phyloP scores from a whole-genome alignment of 2,113 vertebrate species.

The Craseonycteris thonglongyai region DNA sequence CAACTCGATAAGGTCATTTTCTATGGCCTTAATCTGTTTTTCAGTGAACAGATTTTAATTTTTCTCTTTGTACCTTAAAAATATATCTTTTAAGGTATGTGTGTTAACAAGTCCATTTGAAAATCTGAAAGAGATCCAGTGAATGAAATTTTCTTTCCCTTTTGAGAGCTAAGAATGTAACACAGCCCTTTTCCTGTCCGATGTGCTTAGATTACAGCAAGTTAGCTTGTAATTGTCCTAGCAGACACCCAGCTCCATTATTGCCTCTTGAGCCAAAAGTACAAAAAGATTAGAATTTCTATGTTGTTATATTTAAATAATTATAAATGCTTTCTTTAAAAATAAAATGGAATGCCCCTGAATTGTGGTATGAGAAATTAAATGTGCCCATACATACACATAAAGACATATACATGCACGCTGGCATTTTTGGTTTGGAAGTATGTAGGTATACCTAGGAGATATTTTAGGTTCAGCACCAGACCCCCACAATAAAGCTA shows the following conservation, averaged over 20 bases:
- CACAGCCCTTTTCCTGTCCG: background rate
- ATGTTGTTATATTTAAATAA: conserved; percentile 6
- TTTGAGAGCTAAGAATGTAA: background rate
- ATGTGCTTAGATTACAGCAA: background rate
- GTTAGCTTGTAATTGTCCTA: background rate
- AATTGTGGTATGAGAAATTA: background rate
- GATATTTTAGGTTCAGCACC: background rate
- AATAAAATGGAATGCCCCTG: background rate
- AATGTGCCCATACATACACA: background rate
- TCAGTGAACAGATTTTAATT: background rate
- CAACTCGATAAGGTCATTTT: background rate
- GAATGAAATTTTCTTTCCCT: background rate
- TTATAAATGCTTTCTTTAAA: conserved; percentile 20
- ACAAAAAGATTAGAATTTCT: background rate
- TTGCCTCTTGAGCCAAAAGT: background rate
- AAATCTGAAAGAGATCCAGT: background rate
- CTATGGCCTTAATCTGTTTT: background rate
- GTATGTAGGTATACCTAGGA: background rate
- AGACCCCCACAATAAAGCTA: background rate
- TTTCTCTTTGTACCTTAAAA: background rate
- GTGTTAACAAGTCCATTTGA: background rate
- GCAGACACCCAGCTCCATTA: background rate
- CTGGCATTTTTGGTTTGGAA: background rate
- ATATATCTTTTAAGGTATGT: background rate
- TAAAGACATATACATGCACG: background rate